Conservation (phyloP, 2,888 invertebrate species). For the Pyrrhosoma nymphula region DNA sequence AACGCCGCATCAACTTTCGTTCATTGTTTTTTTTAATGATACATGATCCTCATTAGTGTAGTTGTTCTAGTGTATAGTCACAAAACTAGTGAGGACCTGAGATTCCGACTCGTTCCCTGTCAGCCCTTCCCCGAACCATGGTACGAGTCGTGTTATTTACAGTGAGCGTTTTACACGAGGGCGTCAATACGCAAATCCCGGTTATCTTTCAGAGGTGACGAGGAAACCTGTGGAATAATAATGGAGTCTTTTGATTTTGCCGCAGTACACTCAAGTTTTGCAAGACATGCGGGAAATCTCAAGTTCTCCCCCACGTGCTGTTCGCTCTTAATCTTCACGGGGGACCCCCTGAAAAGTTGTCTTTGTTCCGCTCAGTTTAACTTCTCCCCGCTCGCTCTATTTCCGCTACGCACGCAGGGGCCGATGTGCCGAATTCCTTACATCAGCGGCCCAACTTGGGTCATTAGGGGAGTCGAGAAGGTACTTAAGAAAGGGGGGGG, state of each 20-base stretch:
- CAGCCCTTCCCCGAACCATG: too few relatives aligned
- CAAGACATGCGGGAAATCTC: background rate
- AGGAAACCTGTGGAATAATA: background rate
- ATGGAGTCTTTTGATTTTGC: background rate
- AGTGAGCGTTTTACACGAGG: too few relatives aligned
- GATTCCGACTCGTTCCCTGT: too few relatives aligned
- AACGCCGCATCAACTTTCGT: too few relatives aligned
- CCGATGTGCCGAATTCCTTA: background rate
- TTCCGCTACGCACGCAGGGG: background rate
- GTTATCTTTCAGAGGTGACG: background rate
- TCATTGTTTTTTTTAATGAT: too few relatives aligned
- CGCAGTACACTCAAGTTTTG: background rate
- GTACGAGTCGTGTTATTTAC: too few relatives aligned
- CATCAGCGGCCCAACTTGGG: background rate
- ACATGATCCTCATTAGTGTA: too few relatives aligned
- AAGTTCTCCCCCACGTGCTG: background rate
- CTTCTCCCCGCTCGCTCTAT: background rate
- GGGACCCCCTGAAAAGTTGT: background rate
- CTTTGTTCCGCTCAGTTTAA: background rate
- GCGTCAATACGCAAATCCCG: too few relatives aligned
- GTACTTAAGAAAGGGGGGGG: background rate
- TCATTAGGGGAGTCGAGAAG: background rate
- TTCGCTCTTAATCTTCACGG: background rate
- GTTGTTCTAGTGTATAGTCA: too few relatives aligned
- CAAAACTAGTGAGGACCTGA: too few relatives aligned